These are phyloP conservation scores for Didymodactylos carnosus DNA, from an alignment of 2,888 invertebrate genomes.

Conservation along the genomic window DNA sequence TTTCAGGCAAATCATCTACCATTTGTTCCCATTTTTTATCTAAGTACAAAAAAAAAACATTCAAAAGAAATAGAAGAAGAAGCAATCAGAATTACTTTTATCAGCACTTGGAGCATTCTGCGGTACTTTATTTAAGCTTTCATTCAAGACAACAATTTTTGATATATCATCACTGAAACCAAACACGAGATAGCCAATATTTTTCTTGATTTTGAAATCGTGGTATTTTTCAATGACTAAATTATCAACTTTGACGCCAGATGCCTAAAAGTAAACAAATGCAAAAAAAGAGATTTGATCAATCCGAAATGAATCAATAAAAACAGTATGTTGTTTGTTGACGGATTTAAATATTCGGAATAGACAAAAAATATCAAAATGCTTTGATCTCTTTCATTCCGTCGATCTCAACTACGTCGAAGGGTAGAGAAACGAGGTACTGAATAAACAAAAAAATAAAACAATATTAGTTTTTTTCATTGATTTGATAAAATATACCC, in stretches of 20 bases:
- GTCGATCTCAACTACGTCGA: too few species aligned
- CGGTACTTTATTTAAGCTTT: neutral
- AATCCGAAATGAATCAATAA: too few species aligned
- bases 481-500: too few species aligned
- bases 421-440: too few species aligned
- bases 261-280: conserved; percentile 5
- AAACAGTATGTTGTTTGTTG: too few species aligned
- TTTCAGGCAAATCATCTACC: conserved; percentile 9
- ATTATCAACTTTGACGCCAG: conserved; percentile 14
- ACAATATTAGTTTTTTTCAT: too few species aligned
- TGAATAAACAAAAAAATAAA: too few species aligned
- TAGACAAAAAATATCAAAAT: too few species aligned
- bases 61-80: neutral
- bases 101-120: neutral
- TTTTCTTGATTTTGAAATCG: conserved; percentile 15
- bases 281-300: too few species aligned
- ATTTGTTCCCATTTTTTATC: conserved; percentile 9
- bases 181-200: conserved; percentile 10
- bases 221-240: conserved; percentile 12
- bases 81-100: neutral
- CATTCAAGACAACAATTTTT: conserved; percentile 11
- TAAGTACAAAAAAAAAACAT: neutral
- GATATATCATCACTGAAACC: conserved; percentile 10
- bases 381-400: too few species aligned
- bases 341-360: too few species aligned